Percentiles rank a stretch among this genome's conserved stretches.
Evolutionary conservation across 1,140 invertebrate genomes (phyloP).

Genomic region (Theocolax elegans): DNA sequence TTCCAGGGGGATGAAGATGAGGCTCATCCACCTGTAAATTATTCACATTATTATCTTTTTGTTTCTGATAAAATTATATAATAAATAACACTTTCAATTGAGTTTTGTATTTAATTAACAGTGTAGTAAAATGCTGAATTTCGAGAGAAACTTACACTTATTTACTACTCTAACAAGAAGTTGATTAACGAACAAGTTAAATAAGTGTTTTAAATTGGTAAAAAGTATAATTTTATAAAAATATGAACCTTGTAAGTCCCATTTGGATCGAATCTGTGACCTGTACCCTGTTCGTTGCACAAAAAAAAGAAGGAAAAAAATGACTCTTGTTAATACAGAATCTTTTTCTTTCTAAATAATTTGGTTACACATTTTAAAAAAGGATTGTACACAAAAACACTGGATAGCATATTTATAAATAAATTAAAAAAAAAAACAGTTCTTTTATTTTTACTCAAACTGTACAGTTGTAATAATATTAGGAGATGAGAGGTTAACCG

Average conservation of each 20-base stretch:
- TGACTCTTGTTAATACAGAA: slow-evolving; percentile 21
- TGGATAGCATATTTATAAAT: slow-evolving; percentile 3
- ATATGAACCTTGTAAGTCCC: slow-evolving; percentile 40
- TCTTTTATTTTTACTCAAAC: slow-evolving; percentile 37
- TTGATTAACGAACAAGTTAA: too few species aligned
- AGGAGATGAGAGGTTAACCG: background rate
- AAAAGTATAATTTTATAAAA: slow-evolving; percentile 26
- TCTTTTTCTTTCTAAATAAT: background rate
- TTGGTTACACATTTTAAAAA: slow-evolving; percentile 9
- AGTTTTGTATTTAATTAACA: background rate
- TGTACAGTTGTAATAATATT: slow-evolving; percentile 24
- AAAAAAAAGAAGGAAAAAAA: slow-evolving; percentile 37
- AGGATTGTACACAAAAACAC: slow-evolving; percentile 1
- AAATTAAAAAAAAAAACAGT: slow-evolving; percentile 9
- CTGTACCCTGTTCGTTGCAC: slow-evolving; percentile 33
- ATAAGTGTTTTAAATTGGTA: too few species aligned
- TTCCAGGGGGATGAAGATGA: slow-evolving; percentile 56
- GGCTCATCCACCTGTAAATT: slow-evolving; percentile 61
- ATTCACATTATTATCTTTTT: background rate
- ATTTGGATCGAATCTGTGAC: slow-evolving; percentile 39
- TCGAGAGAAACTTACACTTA: too few species aligned
- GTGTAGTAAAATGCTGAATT: too few species aligned
- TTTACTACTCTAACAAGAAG: too few species aligned
- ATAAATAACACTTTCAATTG: background rate
- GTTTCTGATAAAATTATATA: too few species aligned